Conservation (phyloP, 64 coral and sea anemone species). For the Actinia equina region DNA sequence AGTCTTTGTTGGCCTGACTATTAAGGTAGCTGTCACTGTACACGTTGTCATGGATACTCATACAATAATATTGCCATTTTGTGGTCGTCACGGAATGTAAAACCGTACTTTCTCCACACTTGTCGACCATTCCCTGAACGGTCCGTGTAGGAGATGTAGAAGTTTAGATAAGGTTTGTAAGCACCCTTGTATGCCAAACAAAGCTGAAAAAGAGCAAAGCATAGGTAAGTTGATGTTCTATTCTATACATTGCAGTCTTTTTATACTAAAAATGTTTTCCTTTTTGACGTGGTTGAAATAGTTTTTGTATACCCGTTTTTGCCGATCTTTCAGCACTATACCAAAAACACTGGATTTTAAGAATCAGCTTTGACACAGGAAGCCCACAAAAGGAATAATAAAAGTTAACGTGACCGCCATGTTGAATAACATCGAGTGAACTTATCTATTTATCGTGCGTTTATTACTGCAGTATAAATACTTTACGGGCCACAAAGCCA, state of each 20-base stretch:
- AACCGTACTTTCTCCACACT: conserved; percentile 36
- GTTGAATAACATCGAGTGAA: too few relatives aligned
- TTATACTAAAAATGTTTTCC: too few relatives aligned
- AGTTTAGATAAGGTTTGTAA: conserved; percentile 27
- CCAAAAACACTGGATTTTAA: too few relatives aligned
- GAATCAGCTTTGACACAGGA: too few relatives aligned
- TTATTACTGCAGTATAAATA: too few relatives aligned
- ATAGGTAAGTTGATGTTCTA: background rate
- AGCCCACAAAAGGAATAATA: too few relatives aligned
- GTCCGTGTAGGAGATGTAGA: conserved; percentile 57
- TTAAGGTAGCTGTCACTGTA: conserved; percentile 29
- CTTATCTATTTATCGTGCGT: too few relatives aligned
- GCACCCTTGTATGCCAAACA: conserved; percentile 68
- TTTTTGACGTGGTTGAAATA: too few relatives aligned
- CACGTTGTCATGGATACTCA: conserved; percentile 46
- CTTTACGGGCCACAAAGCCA: too few relatives aligned
- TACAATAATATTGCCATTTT: conserved; percentile 48
- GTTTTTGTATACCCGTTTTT: too few relatives aligned
- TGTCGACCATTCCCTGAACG: conserved; percentile 1
- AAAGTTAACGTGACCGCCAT: too few relatives aligned
- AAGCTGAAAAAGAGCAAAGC: conserved; percentile 8
- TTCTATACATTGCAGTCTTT: background rate
- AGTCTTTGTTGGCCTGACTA: conserved; percentile 4
- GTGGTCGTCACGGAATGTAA: background rate
- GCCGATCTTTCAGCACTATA: too few relatives aligned